phyloP scores from a whole-genome alignment of 2,113 vertebrate genomes.

The Mystacornis crossleyi region DNA sequence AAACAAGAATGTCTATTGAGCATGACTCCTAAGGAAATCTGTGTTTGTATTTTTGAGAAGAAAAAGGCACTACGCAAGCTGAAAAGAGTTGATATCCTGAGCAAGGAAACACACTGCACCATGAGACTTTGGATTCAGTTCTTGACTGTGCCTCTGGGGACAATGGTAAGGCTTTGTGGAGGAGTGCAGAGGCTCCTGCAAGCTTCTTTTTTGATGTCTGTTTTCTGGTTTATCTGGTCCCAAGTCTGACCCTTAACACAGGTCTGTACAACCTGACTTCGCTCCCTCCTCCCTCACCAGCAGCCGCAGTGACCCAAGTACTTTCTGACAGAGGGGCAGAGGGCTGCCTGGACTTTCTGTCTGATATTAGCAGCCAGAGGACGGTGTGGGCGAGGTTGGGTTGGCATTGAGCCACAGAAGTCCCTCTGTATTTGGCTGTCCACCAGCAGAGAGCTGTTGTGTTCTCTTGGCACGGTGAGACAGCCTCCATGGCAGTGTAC shows the following conservation, averaged over 20 bases:
- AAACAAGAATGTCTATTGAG: background rate
- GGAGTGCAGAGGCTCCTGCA: background rate
- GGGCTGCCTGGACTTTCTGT: slow-evolving; percentile 9
- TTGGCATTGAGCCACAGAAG: background rate
- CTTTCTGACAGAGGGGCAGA: background rate
- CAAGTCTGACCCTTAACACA: background rate
- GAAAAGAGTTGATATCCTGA: background rate
- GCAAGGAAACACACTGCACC: background rate
- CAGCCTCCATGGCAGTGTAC: background rate
- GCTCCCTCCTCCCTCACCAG: background rate
- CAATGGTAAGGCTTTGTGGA: background rate
- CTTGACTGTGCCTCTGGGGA: background rate
- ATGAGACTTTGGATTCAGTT: background rate
- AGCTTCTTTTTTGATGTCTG: background rate
- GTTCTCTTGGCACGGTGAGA: background rate
- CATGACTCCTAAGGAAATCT: slow-evolving; percentile 14
- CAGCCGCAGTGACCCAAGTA: background rate
- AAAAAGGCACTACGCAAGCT: background rate
- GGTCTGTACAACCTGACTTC: background rate
- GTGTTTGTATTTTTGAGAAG: background rate
- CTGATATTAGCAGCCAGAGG: background rate
- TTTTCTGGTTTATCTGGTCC: background rate
- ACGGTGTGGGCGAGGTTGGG: background rate
- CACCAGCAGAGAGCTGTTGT: background rate
- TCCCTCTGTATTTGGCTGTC: background rate